Base-by-base conservation (phyloP, 2,888 invertebrate species). In the Limenitis camilla region DNA sequence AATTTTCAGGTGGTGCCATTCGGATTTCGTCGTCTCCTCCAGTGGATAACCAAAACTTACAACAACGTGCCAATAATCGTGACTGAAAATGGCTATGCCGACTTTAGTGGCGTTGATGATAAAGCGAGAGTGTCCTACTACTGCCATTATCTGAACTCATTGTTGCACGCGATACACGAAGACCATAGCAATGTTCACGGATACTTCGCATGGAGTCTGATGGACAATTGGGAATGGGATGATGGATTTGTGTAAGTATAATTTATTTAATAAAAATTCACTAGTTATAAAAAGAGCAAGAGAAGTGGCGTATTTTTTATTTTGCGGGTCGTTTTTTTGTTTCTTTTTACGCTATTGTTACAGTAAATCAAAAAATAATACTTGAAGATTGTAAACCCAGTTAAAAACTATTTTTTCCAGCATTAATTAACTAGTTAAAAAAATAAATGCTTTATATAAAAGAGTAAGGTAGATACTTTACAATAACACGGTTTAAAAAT, bases 181-280 rank as follows among this genome's bases (percentile, higher is more conserved):
- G 91, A 92, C 71, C 88, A 88, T 3, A 91, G 89, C 61, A 91
- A 91, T 61, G 89, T 93, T 4, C 78, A 80, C 27, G 93, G 92
- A 0, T 96, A 95, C 76, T 91, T 93, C 52, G 91, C 92, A 6
- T 95, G 95, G 94, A 93, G 93, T 67, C 77, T 96, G 43, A 91
- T 95, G 91, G 95, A 96, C 71, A 94, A 94, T 71, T 94, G 93
- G 72, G 95, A 96, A 77, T 96, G 95, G 95, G 89, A 89, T 53
- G 89, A 89, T 51, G 95, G 95, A 48, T 96, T 91, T 75, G 90
- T 90, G 90, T 92, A 87, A 90, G 91, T 89, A 63, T 43, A 19
- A 19, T 19, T 19, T 19, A 19, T 49, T 39, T 39, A 7, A 30
- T 8, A 31, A 36, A 9, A n/a, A 39, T 46, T 45, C 7, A 5